phyloP scores from a whole-genome alignment of 2,797 vertebrate species.

The Neopelma chrysocephalum region DNA sequence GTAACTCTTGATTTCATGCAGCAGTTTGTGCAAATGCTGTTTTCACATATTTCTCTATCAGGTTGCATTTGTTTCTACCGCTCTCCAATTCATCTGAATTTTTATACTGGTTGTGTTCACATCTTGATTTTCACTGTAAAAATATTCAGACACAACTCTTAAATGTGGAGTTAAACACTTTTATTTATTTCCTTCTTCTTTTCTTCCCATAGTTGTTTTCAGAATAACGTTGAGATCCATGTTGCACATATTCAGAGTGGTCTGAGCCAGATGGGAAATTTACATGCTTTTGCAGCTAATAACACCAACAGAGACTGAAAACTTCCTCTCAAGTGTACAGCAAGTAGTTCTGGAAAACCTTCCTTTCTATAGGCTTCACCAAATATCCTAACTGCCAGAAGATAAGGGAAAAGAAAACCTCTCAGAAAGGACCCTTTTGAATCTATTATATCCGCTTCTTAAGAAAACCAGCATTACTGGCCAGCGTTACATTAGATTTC shows the following conservation, averaged over 20 bases:
- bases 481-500: constrained; percentile 66
- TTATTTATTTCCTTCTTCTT: not conserved
- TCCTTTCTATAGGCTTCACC: constrained; percentile 70
- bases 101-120: not conserved
- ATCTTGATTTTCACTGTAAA: not conserved
- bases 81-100: not conserved
- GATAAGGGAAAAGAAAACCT: constrained; percentile 53
- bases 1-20: not conserved
- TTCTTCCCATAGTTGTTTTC: constrained; percentile 86
- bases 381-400: constrained; percentile 71
- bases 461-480: constrained; percentile 72
- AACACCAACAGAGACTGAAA: constrained; percentile 95
- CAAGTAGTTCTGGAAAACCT: constrained; percentile 61
- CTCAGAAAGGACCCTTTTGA: constrained; percentile 56
- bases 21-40: not conserved
- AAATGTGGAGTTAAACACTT: not conserved
- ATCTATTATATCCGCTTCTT: constrained; percentile 63
- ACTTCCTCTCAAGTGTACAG: constrained; percentile 1
- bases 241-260: constrained; percentile 99
- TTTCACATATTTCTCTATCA: not conserved
- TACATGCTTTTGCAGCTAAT: constrained; percentile 96
- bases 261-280: constrained; percentile 97
- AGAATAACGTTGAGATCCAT: constrained; percentile 99
- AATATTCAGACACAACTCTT: not conserved
- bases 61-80: not conserved